phyloP scores from a whole-genome alignment of 2,888 invertebrate species.

The Lasius fuliginosus region DNA sequence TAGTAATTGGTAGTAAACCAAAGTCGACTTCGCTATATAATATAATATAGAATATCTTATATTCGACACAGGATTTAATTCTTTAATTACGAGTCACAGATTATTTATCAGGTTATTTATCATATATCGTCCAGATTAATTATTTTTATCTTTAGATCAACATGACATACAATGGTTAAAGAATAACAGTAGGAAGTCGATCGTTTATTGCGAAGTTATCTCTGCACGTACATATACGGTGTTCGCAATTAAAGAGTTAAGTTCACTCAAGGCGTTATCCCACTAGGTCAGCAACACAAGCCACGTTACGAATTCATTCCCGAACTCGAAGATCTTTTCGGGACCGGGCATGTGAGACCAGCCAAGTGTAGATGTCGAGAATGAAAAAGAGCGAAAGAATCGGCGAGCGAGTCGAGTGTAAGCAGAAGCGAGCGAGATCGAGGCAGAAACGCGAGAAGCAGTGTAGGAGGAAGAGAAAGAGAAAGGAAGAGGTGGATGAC shows the following conservation, averaged over 20 bases:
- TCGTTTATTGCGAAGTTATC: neutral
- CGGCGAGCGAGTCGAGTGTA: constrained; percentile 39
- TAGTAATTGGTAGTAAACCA: neutral
- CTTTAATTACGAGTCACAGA: neutral
- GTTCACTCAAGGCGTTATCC: constrained; percentile 18
- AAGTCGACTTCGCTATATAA: neutral
- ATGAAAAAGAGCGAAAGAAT: constrained; percentile 63
- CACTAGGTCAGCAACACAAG: constrained; percentile 39
- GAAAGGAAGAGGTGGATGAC: constrained; percentile 50
- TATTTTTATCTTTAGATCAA: neutral
- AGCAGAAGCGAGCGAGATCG: constrained; percentile 5
- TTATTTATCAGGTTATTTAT: neutral
- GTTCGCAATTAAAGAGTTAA: constrained; percentile 9
- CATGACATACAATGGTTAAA: neutral
- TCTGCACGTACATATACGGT: neutral
- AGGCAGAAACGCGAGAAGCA: constrained; percentile 40
- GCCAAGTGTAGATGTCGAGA: constrained; percentile 55
- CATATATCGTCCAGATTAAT: neutral
- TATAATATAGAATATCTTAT: neutral
- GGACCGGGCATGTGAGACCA: constrained; percentile 36
- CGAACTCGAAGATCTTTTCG: constrained; percentile 61
- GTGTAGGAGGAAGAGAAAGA: constrained; percentile 58
- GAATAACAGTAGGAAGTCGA: neutral
- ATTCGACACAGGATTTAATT: neutral
- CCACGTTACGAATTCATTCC: constrained; percentile 43